phyloP scores from a whole-genome alignment of 2,113 vertebrate genomes.

The Etheostoma spectabile region DNA sequence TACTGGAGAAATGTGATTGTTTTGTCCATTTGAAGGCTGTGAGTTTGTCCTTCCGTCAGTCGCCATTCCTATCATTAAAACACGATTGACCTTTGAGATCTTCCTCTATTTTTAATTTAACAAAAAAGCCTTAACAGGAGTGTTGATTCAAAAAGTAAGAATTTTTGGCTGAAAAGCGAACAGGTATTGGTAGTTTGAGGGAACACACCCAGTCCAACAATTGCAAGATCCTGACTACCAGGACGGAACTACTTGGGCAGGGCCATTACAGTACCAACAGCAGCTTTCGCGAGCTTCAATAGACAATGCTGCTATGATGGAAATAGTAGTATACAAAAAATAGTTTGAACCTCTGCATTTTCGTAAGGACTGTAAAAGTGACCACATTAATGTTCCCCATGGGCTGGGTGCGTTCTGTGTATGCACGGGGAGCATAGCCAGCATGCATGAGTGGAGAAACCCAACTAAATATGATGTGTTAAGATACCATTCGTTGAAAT shows the following conservation, averaged over 20 bases:
- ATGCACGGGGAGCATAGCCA: constrained; percentile 24
- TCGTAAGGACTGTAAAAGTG: neutral
- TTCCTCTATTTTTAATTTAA: neutral
- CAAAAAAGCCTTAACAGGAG: neutral
- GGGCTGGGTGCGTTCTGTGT: constrained; percentile 13
- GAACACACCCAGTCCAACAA: constrained; percentile 36
- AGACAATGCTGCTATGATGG: neutral
- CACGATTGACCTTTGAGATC: neutral
- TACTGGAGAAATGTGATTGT: constrained; percentile 30
- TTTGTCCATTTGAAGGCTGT: constrained; percentile 19
- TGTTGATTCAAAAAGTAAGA: constrained; percentile 1
- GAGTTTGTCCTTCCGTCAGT: constrained; percentile 10
- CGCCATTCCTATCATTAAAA: constrained; percentile 6
- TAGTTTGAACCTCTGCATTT: constrained; percentile 15
- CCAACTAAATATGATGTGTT: neutral
- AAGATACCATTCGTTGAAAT: constrained; percentile 20
- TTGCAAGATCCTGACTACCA: neutral
- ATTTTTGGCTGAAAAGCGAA: constrained; percentile 19
- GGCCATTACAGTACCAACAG: neutral
- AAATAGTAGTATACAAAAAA: constrained; percentile 27
- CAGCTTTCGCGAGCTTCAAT: constrained; percentile 9
- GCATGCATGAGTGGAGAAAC: constrained; percentile 7
- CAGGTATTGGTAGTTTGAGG: constrained; percentile 54
- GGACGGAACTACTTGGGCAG: neutral
- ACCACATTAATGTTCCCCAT: constrained; percentile 6